Conservation (phyloP, 2,797 vertebrate genomes). For the Coregonus suidteri region DNA sequence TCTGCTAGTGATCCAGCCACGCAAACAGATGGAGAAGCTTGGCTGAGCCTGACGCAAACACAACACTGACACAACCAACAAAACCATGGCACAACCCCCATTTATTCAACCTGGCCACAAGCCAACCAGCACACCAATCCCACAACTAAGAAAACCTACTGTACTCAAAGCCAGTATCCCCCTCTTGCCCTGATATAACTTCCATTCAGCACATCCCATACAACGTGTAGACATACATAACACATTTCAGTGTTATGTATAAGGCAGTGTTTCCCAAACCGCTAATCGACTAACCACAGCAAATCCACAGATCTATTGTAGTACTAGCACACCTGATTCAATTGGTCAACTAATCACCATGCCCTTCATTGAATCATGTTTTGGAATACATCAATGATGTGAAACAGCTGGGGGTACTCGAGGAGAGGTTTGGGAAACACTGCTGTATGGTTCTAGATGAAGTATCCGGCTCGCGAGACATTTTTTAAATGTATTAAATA, state of each 20-base stretch:
- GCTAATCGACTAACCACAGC: too few species aligned
- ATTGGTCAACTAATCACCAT: neutral
- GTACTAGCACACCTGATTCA: neutral
- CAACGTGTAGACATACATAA: too few species aligned
- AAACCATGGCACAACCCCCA: conserved; percentile 4
- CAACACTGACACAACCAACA: conserved; percentile 4
- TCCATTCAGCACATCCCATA: too few species aligned
- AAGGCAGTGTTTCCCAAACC: too few species aligned
- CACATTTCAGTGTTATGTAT: too few species aligned
- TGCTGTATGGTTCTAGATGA: too few species aligned
- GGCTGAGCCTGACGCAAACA: conserved; percentile 52
- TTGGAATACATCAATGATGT: too few species aligned
- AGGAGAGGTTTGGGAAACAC: too few species aligned
- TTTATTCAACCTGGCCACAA: neutral
- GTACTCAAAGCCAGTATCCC: neutral
- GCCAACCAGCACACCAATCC: neutral
- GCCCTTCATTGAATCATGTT: neutral
- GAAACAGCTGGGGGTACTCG: too few species aligned
- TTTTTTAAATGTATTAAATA: too few species aligned
- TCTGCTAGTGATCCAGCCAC: conserved; percentile 44
- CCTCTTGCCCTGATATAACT: too few species aligned
- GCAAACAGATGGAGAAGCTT: conserved; percentile 64
- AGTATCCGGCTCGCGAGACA: too few species aligned
- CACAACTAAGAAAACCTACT: neutral
- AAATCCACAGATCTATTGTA: neutral